Base-by-base conservation (phyloP, 2,888 invertebrate genomes). In the Syritta pipiens region DNA sequence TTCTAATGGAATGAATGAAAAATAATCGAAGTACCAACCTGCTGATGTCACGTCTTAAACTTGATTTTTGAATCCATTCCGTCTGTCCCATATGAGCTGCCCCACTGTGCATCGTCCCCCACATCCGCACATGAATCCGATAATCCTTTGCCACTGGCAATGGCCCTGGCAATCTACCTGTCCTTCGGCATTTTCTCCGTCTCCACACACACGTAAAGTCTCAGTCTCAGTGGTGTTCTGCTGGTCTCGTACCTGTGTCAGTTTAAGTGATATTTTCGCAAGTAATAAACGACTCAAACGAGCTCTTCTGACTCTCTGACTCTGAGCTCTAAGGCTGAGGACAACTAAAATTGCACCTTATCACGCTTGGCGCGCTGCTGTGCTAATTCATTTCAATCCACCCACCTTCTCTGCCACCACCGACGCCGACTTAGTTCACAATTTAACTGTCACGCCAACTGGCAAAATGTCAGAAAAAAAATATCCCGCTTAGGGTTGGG, bases 391-490 rank as follows among this genome's bases (percentile, higher is more conserved):
- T 62, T 75, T n/a, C n/a, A 68, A 68, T 75, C 62, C 69, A 68
- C n/a, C n/a, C n/a, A n/a, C n/a, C n/a, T n/a, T n/a, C n/a, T 68
- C 68, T 65, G 42, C 10, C 65, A 65, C 26, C 49, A 20, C 53
- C 32, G n/a, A 42, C 44, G 37, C 26, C 22, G 28, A 28, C 60
- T 40, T 35, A 59, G 37, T 79, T 72, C 42, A 55, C 55, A 67
- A 72, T 72, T 79, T 79, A 57, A 74, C 62, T 79, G 79, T 79
- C 79, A 79, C 79, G 79, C 67, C 74, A 79, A 77, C 77, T 77
- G 71, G 74, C 74, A 74, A 67, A 79, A 77, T 37, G 79, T 74
- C 74, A 79, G 79, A 62, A 40, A 40, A 17, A 26, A 20, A 24
- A 32, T 6, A 3, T 10, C 14, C 4, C n/a, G 12, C 10, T 37